Evolutionary conservation across 2,888 invertebrate genomes (phyloP), one percentile per base, ranked within the genome.

Genomic region (Drosophila pegasa): DNA sequence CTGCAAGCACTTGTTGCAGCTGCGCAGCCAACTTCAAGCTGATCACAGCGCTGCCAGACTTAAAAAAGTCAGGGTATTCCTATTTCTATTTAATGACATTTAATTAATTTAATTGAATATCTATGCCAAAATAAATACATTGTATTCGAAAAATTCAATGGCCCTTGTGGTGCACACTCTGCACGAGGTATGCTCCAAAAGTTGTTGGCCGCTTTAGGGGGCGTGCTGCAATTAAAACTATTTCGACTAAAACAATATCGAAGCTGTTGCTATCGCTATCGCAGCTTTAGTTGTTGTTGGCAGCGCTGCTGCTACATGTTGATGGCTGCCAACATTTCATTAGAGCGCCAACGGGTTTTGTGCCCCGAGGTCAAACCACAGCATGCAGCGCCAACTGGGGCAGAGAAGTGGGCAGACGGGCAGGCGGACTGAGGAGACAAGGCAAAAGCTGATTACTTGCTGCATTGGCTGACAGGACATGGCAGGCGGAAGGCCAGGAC

Each of bases 361-460:
- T 45, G 45, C 45, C 33, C 57, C 66, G 87, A 77, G 82, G 84
- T 80, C 75, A 87, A 74, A 77, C 89, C 81, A 78, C 85, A 84
- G 71, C 65, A 59, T 61, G 80, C 59, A 55, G 60, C 48, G 57
- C 40, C 47, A 37, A 45, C 31, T 41, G 40, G 38, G 10, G 12
- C 9, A 22, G 37, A n/a, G n/a, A n/a, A n/a, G 45, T 16, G 35
- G 41, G 12, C 35, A 3, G 22, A 5, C 29, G 10, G 38, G 35
- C 35, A 37, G 48, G 8, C 35, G 22, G 22, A 8, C 41, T 12
- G 7, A 48, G 50, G 56, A 63, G 61, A 80, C 64, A 87, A 75
- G 72, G 75, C 71, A 81, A 80, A 84, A 87, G 87, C 83, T 88
- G 87, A 84, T 84, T 88, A 81, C 87, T 87, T 71, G 87, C 85